Evolutionary conservation across 2,797 vertebrate species (phyloP), one percentile per base, ranked within the genome.

Genomic region (Iguana delicatissima): DNA sequence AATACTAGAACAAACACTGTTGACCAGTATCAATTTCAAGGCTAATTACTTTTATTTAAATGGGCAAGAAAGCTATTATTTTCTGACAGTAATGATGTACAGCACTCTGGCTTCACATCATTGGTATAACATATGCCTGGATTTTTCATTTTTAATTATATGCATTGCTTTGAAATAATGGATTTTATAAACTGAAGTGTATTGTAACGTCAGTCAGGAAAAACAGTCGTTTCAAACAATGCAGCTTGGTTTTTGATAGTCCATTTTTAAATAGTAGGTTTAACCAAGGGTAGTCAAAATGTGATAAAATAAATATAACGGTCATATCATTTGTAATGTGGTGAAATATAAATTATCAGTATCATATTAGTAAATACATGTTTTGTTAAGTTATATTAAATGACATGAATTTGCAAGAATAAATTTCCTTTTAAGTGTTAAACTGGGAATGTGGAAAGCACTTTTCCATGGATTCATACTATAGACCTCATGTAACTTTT

Each of bases 61-160:
- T 72, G n/a, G 26, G 52, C 24, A 81, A 83, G 81, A 81, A 89
- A 74, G 87, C 87, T 82, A 89, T 89, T 89, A 82, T 88, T 89
- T 82, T 83, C 79, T 90, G 57, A 82, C 80, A 89, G 80, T 82
- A 89, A 83, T 74, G 80, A 84, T 89, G 55, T 89, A 42, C 38
- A 86, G 84, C 38, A 81, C 38, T 72, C n/a, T 77, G 80, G 86
- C 50, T 35, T 76, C 4, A 32, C 26, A 26, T 29, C 84, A 6
- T 20, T 59, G 6, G 16, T 69, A 62, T 79, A 88, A 91, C 35
- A 9, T 8, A 82, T 76, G 8, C 84, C 35, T 20, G 0, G 80
- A 22, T 80, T 91, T 91, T 73, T 57, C 85, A 87, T 72, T 18
- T 26, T 92, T 79, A 84, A 88, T 86, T 82, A 1, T 57, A 26